Percentiles rank a stretch among this genome's conserved stretches.
These are phyloP conservation scores for Oreochromis aureus DNA, from an alignment of 2,113 vertebrate species.

Conservation along the genomic window DNA sequence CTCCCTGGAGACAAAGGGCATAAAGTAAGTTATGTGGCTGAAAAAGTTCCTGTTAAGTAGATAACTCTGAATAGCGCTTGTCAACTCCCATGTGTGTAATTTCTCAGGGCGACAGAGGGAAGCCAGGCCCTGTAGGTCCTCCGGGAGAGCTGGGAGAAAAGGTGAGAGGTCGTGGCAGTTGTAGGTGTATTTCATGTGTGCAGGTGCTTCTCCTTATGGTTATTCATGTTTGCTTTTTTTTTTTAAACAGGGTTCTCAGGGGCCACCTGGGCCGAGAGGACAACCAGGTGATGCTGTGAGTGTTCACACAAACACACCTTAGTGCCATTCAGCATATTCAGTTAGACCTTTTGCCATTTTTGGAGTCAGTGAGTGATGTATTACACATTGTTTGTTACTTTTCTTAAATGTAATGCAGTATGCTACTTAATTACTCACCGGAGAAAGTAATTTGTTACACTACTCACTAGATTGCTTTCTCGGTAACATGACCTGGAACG, in stretches of 20 bases:
- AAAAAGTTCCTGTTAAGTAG: not conserved
- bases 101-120: constrained; percentile 65
- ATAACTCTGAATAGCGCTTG: not conserved
- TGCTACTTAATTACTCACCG: not conserved
- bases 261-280: constrained; percentile 70
- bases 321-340: not conserved
- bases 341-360: not conserved
- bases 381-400: not conserved
- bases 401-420: not conserved
- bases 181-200: not conserved
- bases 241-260: constrained; percentile 63
- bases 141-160: constrained; percentile 80
- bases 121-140: constrained; percentile 58
- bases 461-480: not conserved
- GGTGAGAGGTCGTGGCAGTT: constrained; percentile 28
- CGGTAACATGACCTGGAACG: not conserved
- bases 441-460: not conserved
- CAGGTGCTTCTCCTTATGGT: not conserved
- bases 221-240: not conserved
- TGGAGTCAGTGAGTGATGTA: not conserved
- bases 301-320: constrained; percentile 1
- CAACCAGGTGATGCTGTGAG: constrained; percentile 73
- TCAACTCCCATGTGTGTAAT: not conserved
- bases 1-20: constrained; percentile 75
- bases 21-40: constrained; percentile 43